These are phyloP conservation scores for Griposia aprilina DNA, from an alignment of 2,888 invertebrate genomes.

Conservation along the genomic window DNA sequence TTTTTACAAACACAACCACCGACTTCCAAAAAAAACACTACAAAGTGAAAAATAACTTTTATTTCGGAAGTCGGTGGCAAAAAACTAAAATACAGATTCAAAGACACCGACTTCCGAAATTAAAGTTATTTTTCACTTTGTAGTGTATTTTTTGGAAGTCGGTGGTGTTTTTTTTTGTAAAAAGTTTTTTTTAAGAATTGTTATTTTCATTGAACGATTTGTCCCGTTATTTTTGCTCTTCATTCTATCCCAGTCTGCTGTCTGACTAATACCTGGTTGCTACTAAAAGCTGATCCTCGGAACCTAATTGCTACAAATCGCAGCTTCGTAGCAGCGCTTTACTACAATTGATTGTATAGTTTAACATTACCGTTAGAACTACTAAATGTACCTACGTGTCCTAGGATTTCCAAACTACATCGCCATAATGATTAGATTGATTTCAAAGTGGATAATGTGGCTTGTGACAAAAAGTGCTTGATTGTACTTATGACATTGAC, in stretches of 20 bases:
- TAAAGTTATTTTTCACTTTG: too few species aligned
- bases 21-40: too few species aligned
- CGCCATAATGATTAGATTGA: background rate
- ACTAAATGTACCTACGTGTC: background rate
- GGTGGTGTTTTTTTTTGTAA: too few species aligned
- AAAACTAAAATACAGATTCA: too few species aligned
- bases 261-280: background rate
- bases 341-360: background rate
- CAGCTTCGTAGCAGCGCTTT: background rate
- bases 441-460: background rate
- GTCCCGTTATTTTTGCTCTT: conserved; percentile 1
- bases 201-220: conserved; percentile 11
- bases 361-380: background rate
- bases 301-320: too few species aligned
- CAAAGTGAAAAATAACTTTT: too few species aligned
- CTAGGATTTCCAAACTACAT: background rate
- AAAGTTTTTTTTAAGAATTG: conserved; percentile 28
- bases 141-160: too few species aligned
- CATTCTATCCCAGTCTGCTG: background rate
- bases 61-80: too few species aligned
- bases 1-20: too few species aligned
- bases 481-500: background rate
- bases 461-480: background rate
- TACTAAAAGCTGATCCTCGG: background rate
- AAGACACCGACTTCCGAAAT: too few species aligned